Percentiles rank a stretch among this genome's conserved stretches.
Conservation (phyloP, 92 coral and sea anemone species). For the Desmophyllum pertusum region DNA sequence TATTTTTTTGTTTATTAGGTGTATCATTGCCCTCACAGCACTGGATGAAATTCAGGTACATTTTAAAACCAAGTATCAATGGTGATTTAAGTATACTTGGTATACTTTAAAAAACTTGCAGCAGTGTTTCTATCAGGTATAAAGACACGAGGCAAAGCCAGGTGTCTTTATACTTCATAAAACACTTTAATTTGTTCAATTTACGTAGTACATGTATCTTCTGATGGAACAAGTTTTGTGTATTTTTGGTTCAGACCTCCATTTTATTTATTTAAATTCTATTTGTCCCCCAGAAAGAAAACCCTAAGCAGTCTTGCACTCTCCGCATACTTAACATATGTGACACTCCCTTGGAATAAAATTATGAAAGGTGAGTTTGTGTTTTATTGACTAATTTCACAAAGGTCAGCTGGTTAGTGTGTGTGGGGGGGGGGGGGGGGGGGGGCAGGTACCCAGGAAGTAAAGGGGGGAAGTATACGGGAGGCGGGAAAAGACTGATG, state of each 20-base stretch:
- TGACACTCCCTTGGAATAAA: slow-evolving; percentile 88
- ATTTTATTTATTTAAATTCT: not conserved
- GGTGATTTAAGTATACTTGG: no score
- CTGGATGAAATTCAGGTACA: slow-evolving; percentile 77
- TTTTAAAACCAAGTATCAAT: not conserved
- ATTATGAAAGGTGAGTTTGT: slow-evolving; percentile 79
- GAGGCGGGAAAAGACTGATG: no score
- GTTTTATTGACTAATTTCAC: no score
- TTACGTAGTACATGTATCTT: not conserved
- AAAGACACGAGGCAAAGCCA: no score
- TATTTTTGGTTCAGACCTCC: not conserved
- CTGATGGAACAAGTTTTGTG: not conserved
- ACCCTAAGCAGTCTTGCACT: slow-evolving; percentile 66
- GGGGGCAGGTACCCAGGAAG: no score
- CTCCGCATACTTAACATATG: slow-evolving; percentile 83
- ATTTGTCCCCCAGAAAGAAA: slow-evolving; percentile 54
- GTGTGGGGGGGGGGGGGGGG: no score
- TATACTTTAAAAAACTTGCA: no score
- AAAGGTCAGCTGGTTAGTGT: no score
- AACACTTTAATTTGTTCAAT: not conserved
- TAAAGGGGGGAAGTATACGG: no score
- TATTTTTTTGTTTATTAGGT: slow-evolving; percentile 11
- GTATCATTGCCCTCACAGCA: slow-evolving; percentile 35
- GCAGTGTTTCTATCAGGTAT: no score
- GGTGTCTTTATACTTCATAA: no score